Conservation (phyloP, 53 echinoderm and acorn worm genomes). For the Zoroaster sp. region DNA sequence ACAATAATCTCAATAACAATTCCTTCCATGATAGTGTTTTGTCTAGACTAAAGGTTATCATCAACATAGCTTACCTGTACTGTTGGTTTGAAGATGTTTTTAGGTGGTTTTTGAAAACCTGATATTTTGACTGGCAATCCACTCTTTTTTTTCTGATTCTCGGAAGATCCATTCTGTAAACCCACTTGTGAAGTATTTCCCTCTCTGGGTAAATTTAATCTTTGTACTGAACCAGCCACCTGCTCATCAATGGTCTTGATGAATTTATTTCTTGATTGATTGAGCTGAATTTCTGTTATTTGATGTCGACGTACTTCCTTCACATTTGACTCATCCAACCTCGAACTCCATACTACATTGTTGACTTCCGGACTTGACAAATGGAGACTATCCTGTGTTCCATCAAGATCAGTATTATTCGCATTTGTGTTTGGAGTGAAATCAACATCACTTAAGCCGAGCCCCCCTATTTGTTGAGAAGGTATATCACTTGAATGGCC, state of each 20-base stretch:
- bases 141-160: not conserved
- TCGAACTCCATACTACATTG: not conserved
- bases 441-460: no score
- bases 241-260: not conserved
- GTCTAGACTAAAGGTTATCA: no score
- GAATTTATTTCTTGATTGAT: not conserved
- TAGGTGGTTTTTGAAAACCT: conserved; percentile 81
- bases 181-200: not conserved
- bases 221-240: not conserved
- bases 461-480: not conserved
- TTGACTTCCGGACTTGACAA: not conserved
- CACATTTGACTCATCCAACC: not conserved
- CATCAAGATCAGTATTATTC: not conserved
- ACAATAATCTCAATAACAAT: no score
- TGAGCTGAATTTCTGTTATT: not conserved
- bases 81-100: conserved; percentile 90
- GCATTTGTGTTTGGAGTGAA: not conserved
- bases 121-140: not conserved
- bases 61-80: conserved; percentile 91
- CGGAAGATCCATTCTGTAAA: not conserved
- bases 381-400: not conserved
- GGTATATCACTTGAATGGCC: not conserved
- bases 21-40: no score
- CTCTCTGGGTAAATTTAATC: not conserved
- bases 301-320: not conserved